Conservation (phyloP, 2,888 invertebrate species). For the Zelleria hepariella region DNA sequence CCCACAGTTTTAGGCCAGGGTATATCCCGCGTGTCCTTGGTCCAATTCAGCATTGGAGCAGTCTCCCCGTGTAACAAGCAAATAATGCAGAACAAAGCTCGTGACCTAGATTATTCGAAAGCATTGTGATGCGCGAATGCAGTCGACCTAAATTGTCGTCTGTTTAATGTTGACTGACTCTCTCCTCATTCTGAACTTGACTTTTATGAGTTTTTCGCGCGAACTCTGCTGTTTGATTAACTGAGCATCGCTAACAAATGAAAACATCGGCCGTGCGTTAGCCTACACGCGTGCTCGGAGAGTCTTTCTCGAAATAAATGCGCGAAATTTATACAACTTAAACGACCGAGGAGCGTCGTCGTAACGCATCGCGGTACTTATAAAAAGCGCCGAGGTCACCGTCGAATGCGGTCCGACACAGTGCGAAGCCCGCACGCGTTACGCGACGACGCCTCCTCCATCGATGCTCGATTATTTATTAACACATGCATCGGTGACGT, state of each 20-base stretch:
- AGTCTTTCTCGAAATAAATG: neutral
- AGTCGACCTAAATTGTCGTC: constrained; percentile 36
- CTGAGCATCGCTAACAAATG: neutral
- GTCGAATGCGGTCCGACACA: constrained; percentile 48
- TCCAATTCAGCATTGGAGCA: constrained; percentile 32
- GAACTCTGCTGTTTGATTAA: neutral
- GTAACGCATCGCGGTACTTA: constrained; percentile 61
- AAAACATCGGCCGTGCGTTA: neutral
- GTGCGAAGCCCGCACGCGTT: constrained; percentile 61
- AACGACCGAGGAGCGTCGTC: constrained; percentile 9
- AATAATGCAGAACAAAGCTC: constrained; percentile 38
- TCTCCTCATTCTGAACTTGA: neutral
- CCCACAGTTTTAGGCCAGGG: neutral
- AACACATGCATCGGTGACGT: constrained; percentile 64
- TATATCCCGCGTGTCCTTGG: constrained; percentile 23
- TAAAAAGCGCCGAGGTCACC: constrained; percentile 68
- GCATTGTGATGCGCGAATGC: constrained; percentile 33
- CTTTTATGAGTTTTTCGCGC: neutral
- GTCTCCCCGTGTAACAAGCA: neutral
- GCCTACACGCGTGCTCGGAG: neutral
- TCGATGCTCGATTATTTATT: constrained; percentile 37
- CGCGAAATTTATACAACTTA: constrained; percentile 28
- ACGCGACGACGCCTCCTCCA: constrained; percentile 56
- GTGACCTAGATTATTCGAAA: constrained; percentile 43
- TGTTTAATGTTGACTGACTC: constrained; percentile 23